phyloP scores from a whole-genome alignment of 1,140 invertebrate genomes.

The Meloidogyne exigua region DNA sequence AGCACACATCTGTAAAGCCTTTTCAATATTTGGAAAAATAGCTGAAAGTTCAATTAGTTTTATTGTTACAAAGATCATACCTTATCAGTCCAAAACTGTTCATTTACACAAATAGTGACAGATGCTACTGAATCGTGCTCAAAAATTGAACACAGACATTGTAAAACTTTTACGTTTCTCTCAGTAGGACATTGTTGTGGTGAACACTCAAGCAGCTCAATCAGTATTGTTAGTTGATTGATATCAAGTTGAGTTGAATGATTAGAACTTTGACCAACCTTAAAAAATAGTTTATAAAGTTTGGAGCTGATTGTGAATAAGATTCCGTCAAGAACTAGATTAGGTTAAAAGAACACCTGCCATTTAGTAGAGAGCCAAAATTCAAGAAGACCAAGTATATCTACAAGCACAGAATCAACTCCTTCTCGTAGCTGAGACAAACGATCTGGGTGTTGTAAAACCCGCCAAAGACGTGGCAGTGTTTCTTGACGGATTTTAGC shows the following conservation, averaged over 20 bases:
- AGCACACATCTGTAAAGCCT: conserved; percentile 45
- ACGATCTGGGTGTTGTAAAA: not conserved
- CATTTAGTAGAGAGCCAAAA: conserved; percentile 34
- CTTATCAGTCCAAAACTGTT: not conserved
- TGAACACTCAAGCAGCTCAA: conserved; percentile 16
- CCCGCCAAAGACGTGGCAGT: not conserved
- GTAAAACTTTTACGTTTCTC: conserved; percentile 11
- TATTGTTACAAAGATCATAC: not conserved
- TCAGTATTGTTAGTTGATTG: conserved; percentile 12
- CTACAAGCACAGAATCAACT: conserved; percentile 45
- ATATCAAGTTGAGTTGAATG: not conserved
- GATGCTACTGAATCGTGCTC: conserved; percentile 20
- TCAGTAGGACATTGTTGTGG: not conserved
- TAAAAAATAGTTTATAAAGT: conserved; percentile 32
- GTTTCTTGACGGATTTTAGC: not conserved
- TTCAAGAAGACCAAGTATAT: conserved; percentile 43
- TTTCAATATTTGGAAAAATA: conserved; percentile 43
- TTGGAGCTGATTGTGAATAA: too few relatives aligned
- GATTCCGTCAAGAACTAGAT: too few relatives aligned
- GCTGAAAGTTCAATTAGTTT: conserved; percentile 24
- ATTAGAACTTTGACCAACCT: not conserved
- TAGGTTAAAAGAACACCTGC: conserved; percentile 5
- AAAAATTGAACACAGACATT: conserved; percentile 41
- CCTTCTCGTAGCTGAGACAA: conserved; percentile 43
- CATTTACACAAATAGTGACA: conserved; percentile 17